Base-by-base conservation (phyloP, 2,888 invertebrate species). In the Megalurothrips usitatus region DNA sequence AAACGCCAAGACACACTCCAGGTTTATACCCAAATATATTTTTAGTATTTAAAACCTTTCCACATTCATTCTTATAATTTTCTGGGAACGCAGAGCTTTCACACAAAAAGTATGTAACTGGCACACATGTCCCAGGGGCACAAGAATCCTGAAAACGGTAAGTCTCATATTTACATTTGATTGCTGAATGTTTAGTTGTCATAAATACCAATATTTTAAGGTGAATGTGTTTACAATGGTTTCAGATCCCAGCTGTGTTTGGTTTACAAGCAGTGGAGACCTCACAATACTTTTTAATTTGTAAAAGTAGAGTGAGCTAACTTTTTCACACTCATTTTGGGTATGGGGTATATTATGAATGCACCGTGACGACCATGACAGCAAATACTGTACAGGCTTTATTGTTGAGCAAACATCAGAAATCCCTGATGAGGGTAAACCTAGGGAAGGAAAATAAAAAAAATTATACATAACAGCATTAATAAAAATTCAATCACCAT, bases 91-190 rank as follows among this genome's bases (percentile, higher is more conserved):
- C 12, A 26, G 85, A 84, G 43, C 85, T 82, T 10, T 81, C 79
- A 79, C 87, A 87, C 81, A 85, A 86, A 79, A 84, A 83, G 81
- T 63, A 84, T 68, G 82, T 84, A 6, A 85, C 48, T 52, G 85
- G 78, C 49, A 85, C 81, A 82, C 87, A 87, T 79, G 86, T 81
- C 79, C 84, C 85, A 49, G 80, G 84, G 49, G 85, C 85, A 81
- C 87, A 87, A 34, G 81, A 82, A 86, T 85, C 83, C 47, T 84
- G 85, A 80, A 26, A 75, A 68, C 6, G 4, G 23, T 1, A 75
- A 75, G 34, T 43, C 34, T 43, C 34, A 43, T 4, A 43, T 43
- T 43, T 43, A 43, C 34, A 43, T 6, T 6, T 6, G 6, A 43
- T 6, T 43, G 34, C 2, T 43, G 6, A 43, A 43, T 43, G 34